These are phyloP conservation scores for Diglossa brunneiventris DNA, from an alignment of 2,113 vertebrate species.

Conservation along the genomic window DNA sequence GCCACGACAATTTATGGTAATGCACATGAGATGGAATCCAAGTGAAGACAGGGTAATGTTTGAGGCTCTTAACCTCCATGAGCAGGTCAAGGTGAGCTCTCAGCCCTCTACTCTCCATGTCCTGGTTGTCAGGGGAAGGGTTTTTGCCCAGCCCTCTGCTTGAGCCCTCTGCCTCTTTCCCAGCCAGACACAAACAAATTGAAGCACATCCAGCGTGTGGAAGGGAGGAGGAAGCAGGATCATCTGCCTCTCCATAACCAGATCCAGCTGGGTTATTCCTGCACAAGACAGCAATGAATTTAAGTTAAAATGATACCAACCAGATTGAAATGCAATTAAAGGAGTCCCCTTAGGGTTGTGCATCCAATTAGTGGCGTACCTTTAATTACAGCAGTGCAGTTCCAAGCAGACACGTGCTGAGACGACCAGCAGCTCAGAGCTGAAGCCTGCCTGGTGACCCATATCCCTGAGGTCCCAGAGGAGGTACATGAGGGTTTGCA, in stretches of 20 bases:
- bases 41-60: not conserved
- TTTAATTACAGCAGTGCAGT: conserved; percentile 8
- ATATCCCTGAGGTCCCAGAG: not conserved
- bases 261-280: not conserved
- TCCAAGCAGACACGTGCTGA: not conserved
- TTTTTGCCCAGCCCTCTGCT: not conserved
- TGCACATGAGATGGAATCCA: not conserved
- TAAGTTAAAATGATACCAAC: conserved; percentile 11
- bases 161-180: not conserved
- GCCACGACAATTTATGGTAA: not conserved
- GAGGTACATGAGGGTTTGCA: fast-evolving
- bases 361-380: not conserved
- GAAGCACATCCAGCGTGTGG: not conserved
- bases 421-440: not conserved
- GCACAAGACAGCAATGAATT: not conserved
- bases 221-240: not conserved
- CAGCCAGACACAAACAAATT: not conserved
- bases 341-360: not conserved
- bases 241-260: not conserved
- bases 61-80: not conserved
- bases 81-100: not conserved
- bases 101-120: not conserved
- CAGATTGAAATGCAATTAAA: conserved; percentile 22
- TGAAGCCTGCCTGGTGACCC: not conserved
- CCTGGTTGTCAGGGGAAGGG: not conserved